These are phyloP conservation scores for Syngnathus typhle DNA, from an alignment of 2,113 vertebrate genomes.

Conservation along the genomic window DNA sequence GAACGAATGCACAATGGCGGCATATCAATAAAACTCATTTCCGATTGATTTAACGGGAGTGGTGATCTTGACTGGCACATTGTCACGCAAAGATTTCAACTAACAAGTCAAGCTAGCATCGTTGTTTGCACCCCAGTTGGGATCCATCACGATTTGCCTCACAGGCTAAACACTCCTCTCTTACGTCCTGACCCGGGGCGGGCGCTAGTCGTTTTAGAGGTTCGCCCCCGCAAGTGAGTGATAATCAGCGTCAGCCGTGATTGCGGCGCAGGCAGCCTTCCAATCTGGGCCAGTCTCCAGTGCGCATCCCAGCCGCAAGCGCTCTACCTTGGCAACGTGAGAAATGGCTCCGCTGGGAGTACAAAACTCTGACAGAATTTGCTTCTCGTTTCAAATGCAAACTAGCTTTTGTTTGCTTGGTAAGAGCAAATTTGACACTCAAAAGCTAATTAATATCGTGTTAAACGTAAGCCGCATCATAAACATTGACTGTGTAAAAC, in stretches of 20 bases:
- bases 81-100: conserved; percentile 1
- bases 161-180: not conserved
- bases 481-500: conserved; percentile 36
- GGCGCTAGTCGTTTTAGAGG: not conserved
- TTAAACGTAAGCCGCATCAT: not conserved
- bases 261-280: conserved; percentile 18
- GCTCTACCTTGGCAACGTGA: conserved; percentile 38
- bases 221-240: conserved; percentile 10
- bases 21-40: too few relatives aligned
- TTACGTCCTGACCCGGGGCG: conserved; percentile 2
- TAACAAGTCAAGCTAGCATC: not conserved
- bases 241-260: conserved; percentile 38
- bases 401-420: conserved; percentile 4
- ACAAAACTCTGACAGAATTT: conserved; percentile 38
- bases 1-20: too few relatives aligned
- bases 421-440: not conserved
- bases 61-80: too few relatives aligned
- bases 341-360: conserved; percentile 40
- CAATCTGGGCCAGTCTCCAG: conserved; percentile 28
- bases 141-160: not conserved
- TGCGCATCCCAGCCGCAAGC: conserved; percentile 22
- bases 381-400: not conserved
- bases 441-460: conserved; percentile 18
- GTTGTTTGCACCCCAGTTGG: not conserved
- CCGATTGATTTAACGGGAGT: too few relatives aligned